Evolutionary conservation across 2,888 invertebrate species (phyloP).

Genomic region (Macaria notata): DNA sequence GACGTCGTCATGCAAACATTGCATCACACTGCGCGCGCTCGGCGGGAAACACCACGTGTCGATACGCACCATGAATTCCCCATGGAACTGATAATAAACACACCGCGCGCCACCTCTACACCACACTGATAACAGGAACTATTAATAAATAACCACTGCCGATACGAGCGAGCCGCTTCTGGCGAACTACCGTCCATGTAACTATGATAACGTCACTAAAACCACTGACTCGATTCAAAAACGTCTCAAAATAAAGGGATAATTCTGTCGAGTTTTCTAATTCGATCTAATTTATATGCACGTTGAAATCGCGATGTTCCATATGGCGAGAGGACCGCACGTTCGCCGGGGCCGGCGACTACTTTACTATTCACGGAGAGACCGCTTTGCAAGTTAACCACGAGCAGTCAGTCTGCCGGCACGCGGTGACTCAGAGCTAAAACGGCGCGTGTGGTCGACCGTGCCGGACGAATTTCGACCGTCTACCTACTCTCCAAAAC

Average conservation of each 20-base stretch:
- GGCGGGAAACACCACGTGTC: conserved; percentile 59
- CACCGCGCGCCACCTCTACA: conserved; percentile 35
- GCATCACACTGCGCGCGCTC: conserved; percentile 66
- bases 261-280: background rate
- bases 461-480: conserved; percentile 33
- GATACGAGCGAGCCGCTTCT: conserved; percentile 32
- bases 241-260: background rate
- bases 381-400: conserved; percentile 63
- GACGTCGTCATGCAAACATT: conserved; percentile 64
- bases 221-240: background rate
- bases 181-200: conserved; percentile 40
- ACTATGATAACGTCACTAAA: conserved; percentile 39
- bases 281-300: conserved; percentile 13
- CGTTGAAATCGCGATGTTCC: conserved; percentile 50
- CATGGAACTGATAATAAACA: conserved; percentile 52
- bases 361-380: conserved; percentile 66
- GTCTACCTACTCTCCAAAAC: conserved; percentile 34
- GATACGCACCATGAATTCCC: conserved; percentile 53
- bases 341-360: conserved; percentile 55
- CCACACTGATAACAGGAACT: conserved; percentile 56
- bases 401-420: conserved; percentile 59
- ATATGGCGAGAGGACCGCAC: conserved; percentile 49
- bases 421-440: conserved; percentile 45
- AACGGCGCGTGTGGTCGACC: conserved; percentile 47
- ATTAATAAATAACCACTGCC: conserved; percentile 41